phyloP scores from a whole-genome alignment of 2,888 invertebrate genomes.

The Cetonia aurata region DNA sequence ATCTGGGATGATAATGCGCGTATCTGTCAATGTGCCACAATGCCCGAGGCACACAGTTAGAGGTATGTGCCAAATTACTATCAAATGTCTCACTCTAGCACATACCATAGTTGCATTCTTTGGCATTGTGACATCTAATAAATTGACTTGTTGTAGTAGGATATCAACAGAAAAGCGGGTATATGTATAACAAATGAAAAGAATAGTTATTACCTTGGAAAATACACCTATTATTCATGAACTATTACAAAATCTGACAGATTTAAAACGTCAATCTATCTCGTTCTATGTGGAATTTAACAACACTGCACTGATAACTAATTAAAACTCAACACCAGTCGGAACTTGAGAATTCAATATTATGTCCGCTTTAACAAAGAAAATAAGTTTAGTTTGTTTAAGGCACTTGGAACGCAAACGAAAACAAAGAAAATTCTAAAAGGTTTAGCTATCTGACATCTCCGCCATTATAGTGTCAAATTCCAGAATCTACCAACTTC shows the following conservation, averaged over 20 bases:
- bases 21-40: slow-evolving; percentile 57
- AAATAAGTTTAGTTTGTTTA: slow-evolving; percentile 54
- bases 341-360: slow-evolving; percentile 40
- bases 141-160: slow-evolving; percentile 29
- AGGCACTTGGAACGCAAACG: slow-evolving; percentile 63
- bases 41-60: slow-evolving; percentile 56
- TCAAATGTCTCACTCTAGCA: slow-evolving; percentile 62
- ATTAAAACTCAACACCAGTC: slow-evolving; percentile 32
- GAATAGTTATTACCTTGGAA: slow-evolving; percentile 57
- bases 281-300: slow-evolving; percentile 64
- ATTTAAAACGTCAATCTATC: slow-evolving; percentile 64
- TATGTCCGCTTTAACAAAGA: slow-evolving; percentile 44
- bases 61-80: slow-evolving; percentile 65
- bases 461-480: slow-evolving; percentile 63
- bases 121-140: slow-evolving; percentile 57
- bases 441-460: slow-evolving; percentile 66
- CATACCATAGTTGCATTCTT: slow-evolving; percentile 63
- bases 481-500: slow-evolving; percentile 64
- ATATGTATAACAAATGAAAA: slow-evolving; percentile 11
- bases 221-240: slow-evolving; percentile 59
- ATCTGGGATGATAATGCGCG: slow-evolving; percentile 31
- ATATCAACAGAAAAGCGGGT: slow-evolving; percentile 17
- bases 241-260: slow-evolving; percentile 61
- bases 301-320: slow-evolving; percentile 59
- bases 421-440: slow-evolving; percentile 67